A percentile compares a stretch with the other conserved stretches of the same genome.
Evolutionary conservation across 2,113 vertebrate species (phyloP).

Genomic region (Psammodynastes pulverulentus): DNA sequence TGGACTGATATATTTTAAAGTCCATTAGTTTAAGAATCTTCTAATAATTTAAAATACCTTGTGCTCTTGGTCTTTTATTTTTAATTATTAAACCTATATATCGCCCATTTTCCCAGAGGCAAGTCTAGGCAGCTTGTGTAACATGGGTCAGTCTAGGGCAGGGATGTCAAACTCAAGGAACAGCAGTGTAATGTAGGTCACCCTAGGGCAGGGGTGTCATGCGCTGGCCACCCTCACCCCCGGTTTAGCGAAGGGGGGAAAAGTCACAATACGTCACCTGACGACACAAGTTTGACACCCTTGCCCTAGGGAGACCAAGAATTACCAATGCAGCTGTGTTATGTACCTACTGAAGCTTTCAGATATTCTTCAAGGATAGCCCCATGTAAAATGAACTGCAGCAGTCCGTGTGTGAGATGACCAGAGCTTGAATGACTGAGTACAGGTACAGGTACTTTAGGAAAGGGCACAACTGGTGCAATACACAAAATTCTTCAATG

Average conservation of each 20-base stretch:
- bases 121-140: no score
- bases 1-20: slow-evolving; percentile 12
- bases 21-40: background rate
- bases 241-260: no score
- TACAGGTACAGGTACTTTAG: background rate
- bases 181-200: no score
- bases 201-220: no score
- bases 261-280: no score
- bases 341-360: background rate
- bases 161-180: no score
- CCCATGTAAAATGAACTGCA: background rate
- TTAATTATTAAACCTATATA: no score
- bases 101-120: no score
- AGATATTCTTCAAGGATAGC: background rate
- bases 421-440: background rate
- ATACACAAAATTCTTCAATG: background rate
- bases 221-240: no score
- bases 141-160: no score
- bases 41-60: background rate
- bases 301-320: background rate
- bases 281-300: no score
- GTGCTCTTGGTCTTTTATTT: background rate
- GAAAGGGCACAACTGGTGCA: background rate
- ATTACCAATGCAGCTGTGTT: background rate
- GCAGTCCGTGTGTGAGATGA: background rate